Conservation (phyloP, 2,888 invertebrate species). For the Carpatolechia fugitivella region DNA sequence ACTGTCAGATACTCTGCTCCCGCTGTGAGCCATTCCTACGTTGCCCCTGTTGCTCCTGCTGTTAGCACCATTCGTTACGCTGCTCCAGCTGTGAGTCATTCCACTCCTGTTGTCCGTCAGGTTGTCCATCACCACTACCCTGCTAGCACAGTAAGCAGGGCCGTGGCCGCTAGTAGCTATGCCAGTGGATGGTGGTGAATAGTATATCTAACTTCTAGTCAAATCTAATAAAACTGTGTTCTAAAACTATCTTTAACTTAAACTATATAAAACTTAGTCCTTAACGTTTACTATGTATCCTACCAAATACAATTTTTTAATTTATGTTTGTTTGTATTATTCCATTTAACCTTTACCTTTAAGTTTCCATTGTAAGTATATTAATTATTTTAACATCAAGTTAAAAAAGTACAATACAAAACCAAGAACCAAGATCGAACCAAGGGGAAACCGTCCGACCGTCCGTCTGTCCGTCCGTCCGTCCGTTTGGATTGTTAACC, state of each 20-base stretch:
- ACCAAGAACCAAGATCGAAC: no score
- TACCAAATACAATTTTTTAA: no score
- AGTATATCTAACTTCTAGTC: slow-evolving; percentile 18
- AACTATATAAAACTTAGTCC: background rate
- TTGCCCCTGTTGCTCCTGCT: slow-evolving; percentile 20
- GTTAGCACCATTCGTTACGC: slow-evolving; percentile 4
- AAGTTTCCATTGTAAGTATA: no score
- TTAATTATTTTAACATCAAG: no score
- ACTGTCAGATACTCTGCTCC: background rate
- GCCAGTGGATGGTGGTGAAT: slow-evolving; percentile 27
- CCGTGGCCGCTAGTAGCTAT: slow-evolving; percentile 22
- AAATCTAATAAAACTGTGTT: background rate
- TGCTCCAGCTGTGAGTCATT: slow-evolving; percentile 14
- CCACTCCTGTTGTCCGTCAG: slow-evolving; percentile 9
- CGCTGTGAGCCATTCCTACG: slow-evolving; percentile 11
- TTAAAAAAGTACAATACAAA: no score
- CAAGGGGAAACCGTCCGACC: no score
- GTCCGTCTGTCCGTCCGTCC: no score
- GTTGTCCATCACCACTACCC: slow-evolving; percentile 20
- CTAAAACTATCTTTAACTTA: background rate
- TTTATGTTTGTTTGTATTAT: no score
- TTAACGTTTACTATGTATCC: background rate
- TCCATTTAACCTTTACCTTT: no score
- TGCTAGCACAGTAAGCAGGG: slow-evolving; percentile 3
- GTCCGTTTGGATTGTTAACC: no score